These are phyloP conservation scores for Cotesia vestalis DNA, from an alignment of 1,140 invertebrate species.

Conservation along the genomic window DNA sequence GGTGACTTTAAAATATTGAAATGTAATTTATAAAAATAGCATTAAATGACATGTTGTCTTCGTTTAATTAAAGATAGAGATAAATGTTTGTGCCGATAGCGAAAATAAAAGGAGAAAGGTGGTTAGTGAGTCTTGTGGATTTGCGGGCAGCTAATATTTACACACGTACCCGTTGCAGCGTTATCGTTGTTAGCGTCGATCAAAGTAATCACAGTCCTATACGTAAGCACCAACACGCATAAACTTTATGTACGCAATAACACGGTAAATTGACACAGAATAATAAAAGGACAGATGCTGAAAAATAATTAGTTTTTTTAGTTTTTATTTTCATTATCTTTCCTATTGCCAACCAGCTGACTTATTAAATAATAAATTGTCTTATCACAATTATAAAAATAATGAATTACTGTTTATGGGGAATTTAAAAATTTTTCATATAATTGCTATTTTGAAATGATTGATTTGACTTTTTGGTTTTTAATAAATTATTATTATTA, in stretches of 20 bases:
- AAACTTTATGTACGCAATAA: constrained; percentile 25
- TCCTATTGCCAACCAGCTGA: no score
- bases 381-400: not conserved
- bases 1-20: no score
- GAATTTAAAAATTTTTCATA: not conserved
- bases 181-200: constrained; percentile 41
- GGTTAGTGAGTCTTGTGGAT: constrained; percentile 26
- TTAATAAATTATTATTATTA: not conserved
- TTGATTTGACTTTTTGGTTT: not conserved
- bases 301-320: not conserved
- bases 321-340: not conserved
- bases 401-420: not conserved
- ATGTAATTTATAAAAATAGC: not conserved
- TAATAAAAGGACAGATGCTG: constrained; percentile 1
- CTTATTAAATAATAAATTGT: no score
- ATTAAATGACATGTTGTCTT: no score
- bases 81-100: constrained; percentile 21
- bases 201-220: constrained; percentile 42
- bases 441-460: not conserved
- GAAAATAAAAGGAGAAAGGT: constrained; percentile 6
- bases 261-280: constrained; percentile 25
- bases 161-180: constrained; percentile 33
- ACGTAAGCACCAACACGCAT: constrained; percentile 8
- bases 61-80: constrained; percentile 1
- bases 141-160: constrained; percentile 37